Evolutionary conservation across 2,113 vertebrate species (phyloP).

Genomic region (Vulpes lagopus): DNA sequence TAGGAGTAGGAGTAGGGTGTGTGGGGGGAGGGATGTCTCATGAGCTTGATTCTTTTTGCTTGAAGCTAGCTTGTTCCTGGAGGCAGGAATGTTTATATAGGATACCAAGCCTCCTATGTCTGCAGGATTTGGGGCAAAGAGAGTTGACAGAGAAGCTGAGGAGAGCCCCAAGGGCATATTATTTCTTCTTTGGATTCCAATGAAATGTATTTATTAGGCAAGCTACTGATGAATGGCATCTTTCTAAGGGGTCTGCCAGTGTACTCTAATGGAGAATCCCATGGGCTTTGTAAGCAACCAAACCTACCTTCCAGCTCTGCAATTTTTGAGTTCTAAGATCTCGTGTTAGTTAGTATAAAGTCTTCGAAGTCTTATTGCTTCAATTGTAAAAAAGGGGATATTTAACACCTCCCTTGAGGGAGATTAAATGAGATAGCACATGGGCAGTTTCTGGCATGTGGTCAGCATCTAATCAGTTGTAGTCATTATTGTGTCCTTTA

Average conservation of each 20-base stretch:
- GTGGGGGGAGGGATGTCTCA: background rate
- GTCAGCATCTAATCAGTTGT: background rate
- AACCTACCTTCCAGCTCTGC: background rate
- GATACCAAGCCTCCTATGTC: background rate
- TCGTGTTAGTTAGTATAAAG: background rate
- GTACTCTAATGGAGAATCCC: constrained; percentile 17
- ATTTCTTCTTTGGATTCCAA: constrained; percentile 12
- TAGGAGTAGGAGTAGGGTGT: constrained; percentile 43
- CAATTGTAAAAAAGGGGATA: background rate
- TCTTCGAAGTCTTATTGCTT: constrained; percentile 62
- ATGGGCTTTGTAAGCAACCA: constrained; percentile 27
- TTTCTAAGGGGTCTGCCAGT: background rate
- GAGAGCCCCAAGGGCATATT: background rate
- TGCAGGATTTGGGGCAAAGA: constrained; percentile 18
- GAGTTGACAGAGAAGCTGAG: constrained; percentile 4
- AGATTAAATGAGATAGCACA: background rate
- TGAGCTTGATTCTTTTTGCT: constrained; percentile 32
- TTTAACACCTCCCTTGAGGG: background rate
- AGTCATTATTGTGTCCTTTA: background rate
- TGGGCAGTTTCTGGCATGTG: background rate
- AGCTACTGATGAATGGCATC: constrained; percentile 5
- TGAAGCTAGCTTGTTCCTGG: constrained; percentile 20
- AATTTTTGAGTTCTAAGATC: constrained; percentile 55
- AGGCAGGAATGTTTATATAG: background rate
- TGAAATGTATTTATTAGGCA: constrained; percentile 42